Base-by-base conservation (phyloP, 2,797 vertebrate species). In the Serranus cabrilla region DNA sequence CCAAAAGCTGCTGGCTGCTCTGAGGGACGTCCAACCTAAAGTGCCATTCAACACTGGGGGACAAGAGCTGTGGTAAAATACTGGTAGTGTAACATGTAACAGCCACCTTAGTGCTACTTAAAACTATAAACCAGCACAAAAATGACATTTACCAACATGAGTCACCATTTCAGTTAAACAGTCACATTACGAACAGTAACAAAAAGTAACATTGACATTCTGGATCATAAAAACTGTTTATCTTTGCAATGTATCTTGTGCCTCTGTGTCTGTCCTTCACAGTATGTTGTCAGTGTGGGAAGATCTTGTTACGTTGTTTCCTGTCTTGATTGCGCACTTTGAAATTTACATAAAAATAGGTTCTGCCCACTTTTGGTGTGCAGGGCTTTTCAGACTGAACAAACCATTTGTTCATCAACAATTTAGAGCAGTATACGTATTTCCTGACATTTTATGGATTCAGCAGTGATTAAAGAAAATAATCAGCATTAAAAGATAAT, bases 321-420 rank as follows among this genome's bases (percentile, higher is more conserved):
- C 31, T 37, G 20, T 58, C 14, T 42, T 42, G 37, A 23, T 42
- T 59, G 39, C n/a, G n/a, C 55, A 58, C 37, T 58, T 58, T 58
- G 14, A 66, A 51, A 16, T 40, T 23, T 43, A 8, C 25, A 31
- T 39, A 20, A 17, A 39, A 63, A 62, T 12, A 27, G 6, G 8
- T 25, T 27, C 12, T 20, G 6, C 23, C 21, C 11, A 20, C 20
- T 59, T 25, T 27, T 23, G 6, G 16, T 50, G 13, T 70, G 25
- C 11, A 34, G 7, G 25, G 11, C 16, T n/a, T 47, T 55, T 62
- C 13, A 49, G 34, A 34, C 52, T 56, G 43, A 55, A 14, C 56
- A 12, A 45, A 34, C 5, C 0, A 9, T 49, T 10, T n/a, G 25
- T 45, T 34, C 50, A 11, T 34, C 50, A 11, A 37, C 17, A 54